Base-by-base conservation (phyloP, 2,888 invertebrate species). In the Watsonalla binaria region DNA sequence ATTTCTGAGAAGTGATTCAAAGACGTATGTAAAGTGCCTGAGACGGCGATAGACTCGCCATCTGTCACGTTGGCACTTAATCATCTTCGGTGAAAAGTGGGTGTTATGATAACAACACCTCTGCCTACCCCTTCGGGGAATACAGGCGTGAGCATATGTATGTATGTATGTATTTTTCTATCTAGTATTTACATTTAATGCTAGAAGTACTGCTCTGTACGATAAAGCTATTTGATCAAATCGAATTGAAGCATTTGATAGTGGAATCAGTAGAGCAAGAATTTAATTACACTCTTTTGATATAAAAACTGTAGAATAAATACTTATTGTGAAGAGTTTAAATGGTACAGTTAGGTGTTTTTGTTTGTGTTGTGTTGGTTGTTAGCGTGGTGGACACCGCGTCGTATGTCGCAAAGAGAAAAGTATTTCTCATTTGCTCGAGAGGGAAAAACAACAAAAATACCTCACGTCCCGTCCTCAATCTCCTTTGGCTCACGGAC, bases 371-470 rank as follows among this genome's bases (percentile, higher is more conserved):
- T 67, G 64, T 55, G 61, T 62, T 64, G 63, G 70, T 74, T 77
- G 74, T 81, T 74, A 79, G 71, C 58, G 62, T 65, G 65, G 63
- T 70, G 79, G 78, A 62, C 79, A 70, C 74, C 72, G 72, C 76
- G 77, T 82, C 79, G 80, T 80, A 72, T 84, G 82, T 84, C 84
- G 81, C 82, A 85, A 78, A 84, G 80, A 78, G 80, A 76, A 80
- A 86, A 85, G 81, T 84, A 85, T 84, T 86, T 86, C 81, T 84
- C 86, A 84, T 86, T 84, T 82, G 76, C 67, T 72, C 68, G 65
- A 68, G 72, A 77, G 73, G 67, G 76, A 76, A 82, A 84, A 84
- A 80, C 80, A 82, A 80, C 76, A 76, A 80, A 74, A 80, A 81
- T 73, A 70, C 74, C 72, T 66, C 78, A 76, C 78, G 79, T 75